Percentiles rank a stretch among this genome's conserved stretches.
Conservation (phyloP, 2,888 invertebrate genomes). For the Andrena bicolor region DNA sequence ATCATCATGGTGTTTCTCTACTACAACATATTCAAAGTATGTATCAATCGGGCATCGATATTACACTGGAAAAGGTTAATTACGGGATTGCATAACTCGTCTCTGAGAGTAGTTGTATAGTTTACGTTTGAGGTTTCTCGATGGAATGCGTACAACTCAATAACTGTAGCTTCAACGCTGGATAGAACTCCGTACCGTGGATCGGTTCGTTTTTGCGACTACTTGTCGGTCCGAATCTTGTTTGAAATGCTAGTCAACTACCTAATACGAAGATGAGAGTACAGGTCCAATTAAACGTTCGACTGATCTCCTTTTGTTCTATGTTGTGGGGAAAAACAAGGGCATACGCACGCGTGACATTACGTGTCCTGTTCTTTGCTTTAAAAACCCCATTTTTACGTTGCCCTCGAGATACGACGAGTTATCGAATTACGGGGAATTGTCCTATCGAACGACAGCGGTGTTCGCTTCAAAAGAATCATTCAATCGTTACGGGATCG, state of each 20-base stretch:
- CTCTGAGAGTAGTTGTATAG: neutral
- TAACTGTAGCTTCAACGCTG: too few relatives aligned
- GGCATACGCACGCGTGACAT: neutral
- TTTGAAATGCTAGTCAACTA: too few relatives aligned
- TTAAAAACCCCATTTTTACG: neutral
- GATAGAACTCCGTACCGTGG: too few relatives aligned
- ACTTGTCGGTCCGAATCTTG: too few relatives aligned
- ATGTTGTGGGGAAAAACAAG: too few relatives aligned
- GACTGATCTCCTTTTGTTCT: too few relatives aligned
- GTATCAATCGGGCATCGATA: slow-evolving; percentile 70
- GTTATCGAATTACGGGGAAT: slow-evolving; percentile 12
- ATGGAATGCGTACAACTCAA: too few relatives aligned
- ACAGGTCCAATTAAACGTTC: too few relatives aligned
- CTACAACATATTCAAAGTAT: slow-evolving; percentile 98
- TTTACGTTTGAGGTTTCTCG: too few relatives aligned
- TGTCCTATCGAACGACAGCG: neutral
- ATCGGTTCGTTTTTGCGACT: too few relatives aligned
- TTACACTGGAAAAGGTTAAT: neutral
- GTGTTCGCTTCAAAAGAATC: neutral
- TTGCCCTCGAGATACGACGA: neutral
- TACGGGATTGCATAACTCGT: neutral
- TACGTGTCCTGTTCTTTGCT: neutral
- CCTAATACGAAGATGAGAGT: too few relatives aligned
- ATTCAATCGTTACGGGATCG: slow-evolving; percentile 26
- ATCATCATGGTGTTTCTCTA: slow-evolving; percentile 99